Evolutionary conservation across 2,888 invertebrate species (phyloP), one percentile per base, ranked within the genome.

Genomic region (Pyrgus malvae): DNA sequence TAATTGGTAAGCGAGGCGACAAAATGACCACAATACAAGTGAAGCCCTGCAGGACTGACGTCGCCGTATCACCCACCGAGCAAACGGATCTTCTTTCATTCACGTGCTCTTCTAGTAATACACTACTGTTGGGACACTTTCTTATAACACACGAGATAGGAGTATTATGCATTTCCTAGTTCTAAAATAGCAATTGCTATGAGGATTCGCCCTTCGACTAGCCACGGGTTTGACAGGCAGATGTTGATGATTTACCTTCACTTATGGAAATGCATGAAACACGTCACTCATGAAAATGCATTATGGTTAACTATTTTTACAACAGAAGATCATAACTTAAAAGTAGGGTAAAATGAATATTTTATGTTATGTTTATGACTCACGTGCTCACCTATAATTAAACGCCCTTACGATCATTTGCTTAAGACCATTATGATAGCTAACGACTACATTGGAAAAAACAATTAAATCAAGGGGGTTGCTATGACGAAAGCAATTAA

Each of bases 381-480:
- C 38, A 38, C 6, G 23, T 23, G 23, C 6, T 6, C 23, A 23
- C 23, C 23, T 23, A 6, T 23, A 23, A 3, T 23, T 3, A 23
- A 23, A 23, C 23, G 9, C 17, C 17, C 16, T 35, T 8, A 3
- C 33, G 6, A 6, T 2, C 17, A 2, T n/a, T n/a, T 9, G 17
- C 0, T 19, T 11, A 46, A 37, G 16, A 25, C 37, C 16, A 7
- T 29, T 14, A 5, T 6, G 27, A 29, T 38, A 48, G 29, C 17
- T 17, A 37, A 37, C 8, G 3, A 2, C 7, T 3, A 17, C 37
- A 25, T 8, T 17, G 31, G 7, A 7, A 19, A 33, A 9, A 17
- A 8, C 12, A 1, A 33, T 45, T 3, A 17, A 3, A 14, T 1
- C 14, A 14, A 48, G 49, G 49, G 49, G 40, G 49, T 49, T 41